Base-by-base conservation (phyloP, 1,140 invertebrate genomes). In the Nasonia giraulti region DNA sequence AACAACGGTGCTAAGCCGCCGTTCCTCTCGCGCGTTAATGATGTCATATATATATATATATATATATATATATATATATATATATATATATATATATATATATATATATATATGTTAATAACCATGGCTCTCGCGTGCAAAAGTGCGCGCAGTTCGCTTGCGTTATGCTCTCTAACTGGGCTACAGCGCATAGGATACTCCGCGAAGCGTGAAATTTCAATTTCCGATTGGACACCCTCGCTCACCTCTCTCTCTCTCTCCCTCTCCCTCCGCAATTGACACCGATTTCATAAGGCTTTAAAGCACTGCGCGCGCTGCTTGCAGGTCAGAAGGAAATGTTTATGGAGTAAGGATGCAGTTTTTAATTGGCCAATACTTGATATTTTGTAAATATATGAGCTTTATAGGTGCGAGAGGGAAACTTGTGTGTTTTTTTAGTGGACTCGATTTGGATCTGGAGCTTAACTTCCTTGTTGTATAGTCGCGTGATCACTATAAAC, bases 181-280 rank as follows among this genome's bases (percentile, higher is more conserved):
- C 44, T 81, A 33, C 17, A 71, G 20, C 44, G 40, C 55, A 31
- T 66, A 71, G 40, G 33, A 23, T 20, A 81, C 2, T 73, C 71
- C 31, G 4, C 68, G 68, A 33, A 82, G 17, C 71, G 80, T 82
- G 33, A 82, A 82, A n/a, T 82, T 82, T 82, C 71, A 82, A 82
- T 82, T 82, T 75, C 80, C 80, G 31, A 82, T 75, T 62, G 40
- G 50, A 82, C 69, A 75, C 62, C 69, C 31, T 11, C 37, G 12
- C 80, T 11, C 66, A 33, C 37, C 31, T 73, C 33, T 37, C 33
- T 37, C 33, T 37, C 33, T 37, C 33, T 37, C 68, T 27, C 62
- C 1, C 68, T 14, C 27, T 23, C 62, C 1, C 55, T 23, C 8
- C 11, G 31, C 55, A 68, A 68, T 68, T 12, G 50, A 27, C 27